Conservation (phyloP, 2,797 vertebrate species). For the Danio kyathit region DNA sequence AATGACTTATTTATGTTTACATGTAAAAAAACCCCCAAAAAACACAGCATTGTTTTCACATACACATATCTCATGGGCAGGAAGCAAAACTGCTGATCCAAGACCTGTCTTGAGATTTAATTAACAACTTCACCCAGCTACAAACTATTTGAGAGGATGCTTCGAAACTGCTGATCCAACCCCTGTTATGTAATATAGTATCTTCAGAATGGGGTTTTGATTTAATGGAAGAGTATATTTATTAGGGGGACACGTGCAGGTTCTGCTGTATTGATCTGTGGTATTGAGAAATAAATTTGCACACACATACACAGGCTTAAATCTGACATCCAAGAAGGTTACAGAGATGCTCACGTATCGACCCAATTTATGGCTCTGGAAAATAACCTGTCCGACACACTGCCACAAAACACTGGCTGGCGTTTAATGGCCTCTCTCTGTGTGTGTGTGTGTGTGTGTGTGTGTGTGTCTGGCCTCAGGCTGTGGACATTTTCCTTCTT, state of each 20-base stretch:
- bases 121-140: constrained; percentile 18
- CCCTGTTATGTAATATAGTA: constrained; percentile 16
- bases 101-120: constrained; percentile 10
- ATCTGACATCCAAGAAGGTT: constrained; percentile 34
- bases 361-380: constrained; percentile 16
- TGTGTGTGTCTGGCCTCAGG: neutral
- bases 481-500: neutral
- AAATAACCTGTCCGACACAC: constrained; percentile 2
- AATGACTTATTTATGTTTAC: too few relatives aligned
- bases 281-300: constrained; percentile 13
- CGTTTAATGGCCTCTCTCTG: neutral
- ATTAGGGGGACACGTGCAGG: neutral
- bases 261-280: constrained; percentile 22
- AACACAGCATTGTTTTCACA: neutral
- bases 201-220: constrained; percentile 5
- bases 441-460: neutral
- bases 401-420: neutral
- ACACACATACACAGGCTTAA: neutral
- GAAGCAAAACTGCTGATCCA: constrained; percentile 16
- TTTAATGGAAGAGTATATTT: constrained; percentile 23
- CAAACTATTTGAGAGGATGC: neutral
- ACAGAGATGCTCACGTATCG: constrained; percentile 3
- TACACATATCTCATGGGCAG: neutral
- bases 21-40: too few relatives aligned
- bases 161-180: constrained; percentile 40